phyloP scores from a whole-genome alignment of 2,797 vertebrate genomes.

The Notolabrus celidotus region DNA sequence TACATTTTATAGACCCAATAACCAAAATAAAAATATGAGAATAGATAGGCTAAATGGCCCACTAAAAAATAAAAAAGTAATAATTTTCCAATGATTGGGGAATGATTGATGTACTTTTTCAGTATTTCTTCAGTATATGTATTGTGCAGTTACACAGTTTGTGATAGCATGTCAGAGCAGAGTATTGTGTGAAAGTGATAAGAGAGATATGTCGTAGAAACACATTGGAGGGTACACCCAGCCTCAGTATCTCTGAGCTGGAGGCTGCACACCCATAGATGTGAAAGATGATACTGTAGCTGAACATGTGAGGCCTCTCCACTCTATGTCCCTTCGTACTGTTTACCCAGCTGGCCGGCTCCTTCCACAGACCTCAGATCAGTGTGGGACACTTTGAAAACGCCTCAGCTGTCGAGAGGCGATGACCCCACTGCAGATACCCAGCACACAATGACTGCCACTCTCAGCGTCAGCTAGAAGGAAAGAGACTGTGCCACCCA shows the following conservation, averaged over 20 bases:
- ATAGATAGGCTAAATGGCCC: too few species aligned
- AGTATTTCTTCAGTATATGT: too few species aligned
- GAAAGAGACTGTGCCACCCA: conserved; percentile 61
- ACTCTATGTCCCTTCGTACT: conserved; percentile 65
- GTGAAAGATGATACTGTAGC: conserved; percentile 73
- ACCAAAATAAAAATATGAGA: too few species aligned
- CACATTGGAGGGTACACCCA: conserved; percentile 43
- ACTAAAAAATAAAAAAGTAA: too few species aligned
- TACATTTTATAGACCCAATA: too few species aligned
- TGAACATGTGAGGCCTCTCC: conserved; percentile 64
- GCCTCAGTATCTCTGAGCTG: conserved; percentile 47
- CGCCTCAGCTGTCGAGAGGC: conserved; percentile 70
- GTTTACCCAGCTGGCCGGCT: conserved; percentile 81
- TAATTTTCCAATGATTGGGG: too few species aligned
- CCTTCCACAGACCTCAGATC: conserved; percentile 68
- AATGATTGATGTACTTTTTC: background rate
- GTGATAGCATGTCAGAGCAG: background rate
- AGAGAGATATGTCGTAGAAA: conserved; percentile 39
- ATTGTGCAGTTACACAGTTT: too few species aligned
- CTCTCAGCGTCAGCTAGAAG: conserved; percentile 62
- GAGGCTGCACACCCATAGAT: conserved; percentile 68
- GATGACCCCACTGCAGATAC: conserved; percentile 68
- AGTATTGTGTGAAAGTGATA: conserved; percentile 31
- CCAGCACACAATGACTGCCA: conserved; percentile 62
- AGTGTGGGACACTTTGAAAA: conserved; percentile 72